These are phyloP conservation scores for Eulemur albifrons DNA, from an alignment of 2,797 vertebrate genomes.

Conservation along the genomic window DNA sequence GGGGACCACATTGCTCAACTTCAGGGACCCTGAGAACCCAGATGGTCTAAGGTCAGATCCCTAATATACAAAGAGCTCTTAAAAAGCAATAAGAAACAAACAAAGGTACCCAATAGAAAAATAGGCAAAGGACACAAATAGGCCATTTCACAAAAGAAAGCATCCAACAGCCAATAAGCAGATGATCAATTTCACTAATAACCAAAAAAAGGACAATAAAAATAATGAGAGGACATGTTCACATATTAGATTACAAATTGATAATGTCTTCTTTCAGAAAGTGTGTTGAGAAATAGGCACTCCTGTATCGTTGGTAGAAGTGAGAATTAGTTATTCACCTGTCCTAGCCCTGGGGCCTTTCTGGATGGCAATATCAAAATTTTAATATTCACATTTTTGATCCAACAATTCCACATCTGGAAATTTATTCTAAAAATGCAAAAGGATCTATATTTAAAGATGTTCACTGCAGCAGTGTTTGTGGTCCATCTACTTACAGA, in stretches of 20 bases:
- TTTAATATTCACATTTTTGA: not conserved
- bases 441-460: not conserved
- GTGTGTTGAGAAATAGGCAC: not conserved
- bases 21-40: not conserved
- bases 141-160: slow-evolving; percentile 17
- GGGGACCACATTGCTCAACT: not conserved
- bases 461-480: not conserved
- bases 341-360: not conserved
- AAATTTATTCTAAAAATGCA: not conserved
- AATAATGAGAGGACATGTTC: not conserved
- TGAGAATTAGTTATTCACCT: not conserved
- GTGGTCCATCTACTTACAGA: not conserved
- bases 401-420: not conserved
- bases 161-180: not conserved
- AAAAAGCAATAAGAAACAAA: slow-evolving; percentile 53
- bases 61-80: slow-evolving; percentile 60
- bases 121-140: not conserved
- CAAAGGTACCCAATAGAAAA: not conserved
- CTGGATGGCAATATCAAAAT: not conserved
- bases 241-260: not conserved
- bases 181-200: not conserved
- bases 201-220: not conserved
- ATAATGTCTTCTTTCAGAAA: not conserved
- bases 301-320: not conserved
- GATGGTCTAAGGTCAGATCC: not conserved